Base-by-base conservation (phyloP, 2,888 invertebrate species). In the Corythucha ciliata region DNA sequence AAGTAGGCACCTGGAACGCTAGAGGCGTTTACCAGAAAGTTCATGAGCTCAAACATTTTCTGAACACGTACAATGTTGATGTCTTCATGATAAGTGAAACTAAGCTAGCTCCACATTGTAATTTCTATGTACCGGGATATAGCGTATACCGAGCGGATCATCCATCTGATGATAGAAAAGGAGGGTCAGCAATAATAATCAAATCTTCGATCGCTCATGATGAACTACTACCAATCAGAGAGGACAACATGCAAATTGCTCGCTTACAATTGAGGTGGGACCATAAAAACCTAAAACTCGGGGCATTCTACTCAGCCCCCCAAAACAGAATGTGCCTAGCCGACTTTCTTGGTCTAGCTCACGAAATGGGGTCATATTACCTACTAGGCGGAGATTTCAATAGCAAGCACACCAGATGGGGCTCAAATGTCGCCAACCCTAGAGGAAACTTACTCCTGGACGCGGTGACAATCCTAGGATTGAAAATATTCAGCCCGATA, bases 371-470 rank as follows among this genome's bases (percentile, higher is more conserved):
- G 4, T 8, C 29, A 4, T 16, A 29, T 18, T 44, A 27, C 29
- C 7, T 44, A 25, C 14, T 44, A 4, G 44, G 44, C 2, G 44
- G 44, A n/a, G 44, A 44, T 14, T 44, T 14, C n/a, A 44, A 44
- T 25, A n/a, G n/a, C 29, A 41, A 41, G 8, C 42, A 41, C 10
- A 22, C 4, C n/a, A 14, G 24, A 22, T 41, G 12, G 3, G 42
- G 42, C 12, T 41, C 24, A 4, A 21, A 14, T n/a, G 2, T 18
- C 4, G 18, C 42, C 6, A 41, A 41, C 24, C 42, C 22, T 4
- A 14, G 42, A 4, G 42, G 42, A 20, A 39, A n/a, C n/a, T 20
- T 20, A 21, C 39, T 39, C n/a, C n/a, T n/a, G n/a, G n/a, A n/a
- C n/a, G n/a, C n/a, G n/a, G n/a, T n/a, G n/a, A n/a, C n/a, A n/a